Evolutionary conservation across 1,140 invertebrate genomes (phyloP).

Genomic region (Araneus ventricosus): DNA sequence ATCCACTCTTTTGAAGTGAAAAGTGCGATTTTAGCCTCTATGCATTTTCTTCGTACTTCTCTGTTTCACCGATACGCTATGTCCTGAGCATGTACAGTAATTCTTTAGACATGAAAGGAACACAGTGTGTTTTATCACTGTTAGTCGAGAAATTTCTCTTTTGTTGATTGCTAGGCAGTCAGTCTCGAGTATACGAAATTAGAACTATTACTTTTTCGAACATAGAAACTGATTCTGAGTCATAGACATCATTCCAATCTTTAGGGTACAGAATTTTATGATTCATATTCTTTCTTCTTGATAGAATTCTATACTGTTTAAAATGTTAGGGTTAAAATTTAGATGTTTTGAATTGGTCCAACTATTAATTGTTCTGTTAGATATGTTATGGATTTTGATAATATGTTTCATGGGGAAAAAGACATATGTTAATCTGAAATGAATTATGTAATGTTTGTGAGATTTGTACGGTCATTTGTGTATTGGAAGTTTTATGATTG

Average conservation of each 20-base stretch:
- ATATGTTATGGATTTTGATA: neutral
- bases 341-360: slow-evolving; percentile 1
- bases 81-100: slow-evolving; percentile 63
- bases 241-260: slow-evolving; percentile 17
- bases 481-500: slow-evolving; percentile 6
- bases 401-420: neutral
- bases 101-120: slow-evolving; percentile 60
- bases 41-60: slow-evolving; percentile 67
- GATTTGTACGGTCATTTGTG: neutral
- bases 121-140: slow-evolving; percentile 49
- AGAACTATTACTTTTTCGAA: slow-evolving; percentile 57
- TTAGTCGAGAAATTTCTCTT: slow-evolving; percentile 1
- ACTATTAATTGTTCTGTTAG: neutral
- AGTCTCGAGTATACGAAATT: neutral
- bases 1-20: slow-evolving; percentile 74
- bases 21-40: slow-evolving; percentile 73
- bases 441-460: neutral
- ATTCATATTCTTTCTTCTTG: slow-evolving; percentile 32
- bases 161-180: slow-evolving; percentile 12
- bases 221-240: slow-evolving; percentile 29
- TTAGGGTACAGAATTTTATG: slow-evolving; percentile 28
- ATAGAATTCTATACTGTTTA: slow-evolving; percentile 21
- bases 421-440: neutral
- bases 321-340: neutral
- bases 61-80: slow-evolving; percentile 41